A percentile compares a stretch with the other conserved stretches of the same genome.
phyloP scores from a whole-genome alignment of 2,113 vertebrate genomes.

The Caracal caracal region DNA sequence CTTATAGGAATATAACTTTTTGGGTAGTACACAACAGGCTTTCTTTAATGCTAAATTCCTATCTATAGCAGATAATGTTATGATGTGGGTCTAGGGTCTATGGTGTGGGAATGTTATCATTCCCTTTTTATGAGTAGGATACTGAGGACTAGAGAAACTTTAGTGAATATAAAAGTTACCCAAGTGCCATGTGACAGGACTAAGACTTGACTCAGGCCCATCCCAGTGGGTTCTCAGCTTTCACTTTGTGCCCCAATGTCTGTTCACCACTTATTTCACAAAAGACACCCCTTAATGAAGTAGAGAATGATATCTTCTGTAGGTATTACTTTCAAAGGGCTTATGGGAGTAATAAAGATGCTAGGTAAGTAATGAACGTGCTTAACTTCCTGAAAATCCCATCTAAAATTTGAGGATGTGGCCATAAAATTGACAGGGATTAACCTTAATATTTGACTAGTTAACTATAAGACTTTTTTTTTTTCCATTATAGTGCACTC shows the following conservation, averaged over 20 bases:
- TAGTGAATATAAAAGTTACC: neutral
- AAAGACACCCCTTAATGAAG: neutral
- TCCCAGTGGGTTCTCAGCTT: neutral
- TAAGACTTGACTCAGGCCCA: neutral
- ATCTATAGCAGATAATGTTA: neutral
- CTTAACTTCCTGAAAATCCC: conserved; percentile 18
- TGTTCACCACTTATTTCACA: neutral
- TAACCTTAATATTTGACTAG: conserved; percentile 47
- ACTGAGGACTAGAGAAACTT: neutral
- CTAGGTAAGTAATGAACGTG: neutral
- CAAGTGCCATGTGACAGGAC: neutral
- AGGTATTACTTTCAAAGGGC: neutral
- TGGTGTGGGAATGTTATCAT: neutral
- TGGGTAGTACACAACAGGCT: neutral
- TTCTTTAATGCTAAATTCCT: neutral
- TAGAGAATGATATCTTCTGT: neutral
- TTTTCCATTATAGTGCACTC: neutral
- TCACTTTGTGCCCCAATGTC: too few species aligned
- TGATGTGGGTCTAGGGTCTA: neutral
- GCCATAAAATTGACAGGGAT: conserved; percentile 47
- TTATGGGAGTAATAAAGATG: neutral
- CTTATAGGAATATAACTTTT: neutral
- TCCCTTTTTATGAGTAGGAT: neutral
- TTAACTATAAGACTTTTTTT: conserved; percentile 23
- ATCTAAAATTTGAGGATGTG: conserved; percentile 35